Conservation (phyloP, 2,888 invertebrate genomes). For the Autographa pulchrina region DNA sequence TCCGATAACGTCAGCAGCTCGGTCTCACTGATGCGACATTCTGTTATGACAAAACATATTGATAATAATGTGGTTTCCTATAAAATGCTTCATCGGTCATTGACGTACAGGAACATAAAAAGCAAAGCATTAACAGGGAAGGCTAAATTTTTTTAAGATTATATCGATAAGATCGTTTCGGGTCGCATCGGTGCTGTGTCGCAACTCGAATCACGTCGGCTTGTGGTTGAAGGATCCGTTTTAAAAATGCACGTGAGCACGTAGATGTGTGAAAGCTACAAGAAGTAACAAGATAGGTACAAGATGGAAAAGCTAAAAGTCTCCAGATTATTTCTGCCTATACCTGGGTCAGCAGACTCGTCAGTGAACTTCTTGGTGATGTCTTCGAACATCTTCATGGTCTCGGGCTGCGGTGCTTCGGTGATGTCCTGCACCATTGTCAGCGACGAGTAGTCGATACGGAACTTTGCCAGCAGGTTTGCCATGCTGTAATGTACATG, state of each 20-base stretch:
- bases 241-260: no score
- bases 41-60: constrained; percentile 71
- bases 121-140: no score
- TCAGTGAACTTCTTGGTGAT: constrained; percentile 92
- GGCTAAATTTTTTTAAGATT: no score
- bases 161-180: no score
- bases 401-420: constrained; percentile 93
- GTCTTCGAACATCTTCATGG: constrained; percentile 92
- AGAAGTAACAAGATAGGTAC: no score
- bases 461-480: constrained; percentile 96
- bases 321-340: neutral
- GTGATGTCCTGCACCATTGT: constrained; percentile 97
- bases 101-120: no score
- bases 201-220: no score
- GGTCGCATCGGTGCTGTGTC: no score
- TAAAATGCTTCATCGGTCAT: no score
- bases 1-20: constrained; percentile 94
- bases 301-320: no score
- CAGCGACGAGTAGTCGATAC: constrained; percentile 97
- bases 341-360: constrained; percentile 73
- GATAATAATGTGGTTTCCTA: neutral
- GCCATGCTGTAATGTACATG: constrained; percentile 94
- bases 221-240: no score
- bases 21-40: constrained; percentile 91
- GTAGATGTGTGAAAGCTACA: no score